Percentiles rank a stretch among this genome's conserved stretches.
These are phyloP conservation scores for Sebastes schlegelii DNA, from an alignment of 2,113 vertebrate species.

Conservation along the genomic window DNA sequence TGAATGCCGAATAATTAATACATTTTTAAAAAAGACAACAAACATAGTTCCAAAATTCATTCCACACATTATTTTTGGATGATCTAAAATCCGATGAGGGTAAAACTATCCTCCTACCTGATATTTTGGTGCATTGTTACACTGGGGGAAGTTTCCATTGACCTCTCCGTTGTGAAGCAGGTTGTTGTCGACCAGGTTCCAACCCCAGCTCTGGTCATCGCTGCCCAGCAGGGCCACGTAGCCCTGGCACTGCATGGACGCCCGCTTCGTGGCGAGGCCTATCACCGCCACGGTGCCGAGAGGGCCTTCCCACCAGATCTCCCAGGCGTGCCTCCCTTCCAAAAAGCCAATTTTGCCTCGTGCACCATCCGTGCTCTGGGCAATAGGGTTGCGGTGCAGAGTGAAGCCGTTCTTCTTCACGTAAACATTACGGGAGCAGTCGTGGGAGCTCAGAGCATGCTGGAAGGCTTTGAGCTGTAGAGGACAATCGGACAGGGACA, in stretches of 20 bases:
- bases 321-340: constrained; percentile 98
- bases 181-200: constrained; percentile 99
- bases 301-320: constrained; percentile 99
- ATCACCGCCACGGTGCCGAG: constrained; percentile 98
- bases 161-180: constrained; percentile 98
- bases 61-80: not conserved
- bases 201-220: constrained; percentile 99
- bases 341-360: constrained; percentile 97
- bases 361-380: constrained; percentile 98
- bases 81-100: not conserved
- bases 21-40: not conserved
- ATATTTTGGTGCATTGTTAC: constrained; percentile 99
- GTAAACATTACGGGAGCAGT: constrained; percentile 98
- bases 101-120: constrained; percentile 85
- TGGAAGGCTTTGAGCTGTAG: constrained; percentile 93
- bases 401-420: constrained; percentile 99
- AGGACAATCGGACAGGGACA: not conserved
- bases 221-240: constrained; percentile 97
- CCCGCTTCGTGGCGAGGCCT: constrained; percentile 96
- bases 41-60: not conserved
- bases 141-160: constrained; percentile 97
- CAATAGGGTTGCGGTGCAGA: constrained; percentile 97
- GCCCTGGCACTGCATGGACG: constrained; percentile 97
- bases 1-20: not conserved
- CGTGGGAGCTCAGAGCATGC: constrained; percentile 95